Evolutionary conservation across 2,113 vertebrate species (phyloP), one percentile per base, ranked within the genome.

Genomic region (Megalops atlanticus): DNA sequence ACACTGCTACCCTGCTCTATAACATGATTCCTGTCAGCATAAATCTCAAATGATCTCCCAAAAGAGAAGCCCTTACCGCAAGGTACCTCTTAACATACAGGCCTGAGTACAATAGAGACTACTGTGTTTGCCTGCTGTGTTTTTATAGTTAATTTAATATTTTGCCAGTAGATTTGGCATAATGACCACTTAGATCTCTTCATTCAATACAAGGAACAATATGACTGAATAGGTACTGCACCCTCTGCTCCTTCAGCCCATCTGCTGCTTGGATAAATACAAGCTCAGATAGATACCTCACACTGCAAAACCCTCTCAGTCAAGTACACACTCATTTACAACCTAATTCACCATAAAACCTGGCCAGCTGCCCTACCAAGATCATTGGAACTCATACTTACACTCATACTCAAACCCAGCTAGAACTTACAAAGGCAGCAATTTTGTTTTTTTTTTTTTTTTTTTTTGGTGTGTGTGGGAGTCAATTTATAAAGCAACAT

Each of bases 401-500:
- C n/a, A n/a, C n/a, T n/a, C n/a, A 84, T 73, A 86, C 88, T 91
- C 87, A 87, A 81, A 47, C 86, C 83, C 87, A 90, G 88, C 90
- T 83, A 81, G 89, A 85, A 74, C 11, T 79, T 74, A 78, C 49
- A 38, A 82, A 87, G 83, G 84, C 6, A 84, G 78, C 15, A 69
- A 41, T 83, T 86, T 81, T 84, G 88, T 87, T 86, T 79, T 84
- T 86, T 82, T 84, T 79, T 84, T 88, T 70, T 49, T 85, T 89
- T n/a, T n/a, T n/a, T n/a, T n/a, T n/a, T n/a, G n/a, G n/a, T n/a
- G n/a, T n/a, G 85, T 88, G 88, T 84, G 83, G 87, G 82, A 87
- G 90, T 90, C 87, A 86, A 91, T 92, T 92, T 93, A 88, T 91
- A 91, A 92, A 90, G 85, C 84, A 80, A 89, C 89, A 87, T 88